Evolutionary conservation across 2,797 vertebrate species (phyloP).

Genomic region (Trachops cirrhosus): DNA sequence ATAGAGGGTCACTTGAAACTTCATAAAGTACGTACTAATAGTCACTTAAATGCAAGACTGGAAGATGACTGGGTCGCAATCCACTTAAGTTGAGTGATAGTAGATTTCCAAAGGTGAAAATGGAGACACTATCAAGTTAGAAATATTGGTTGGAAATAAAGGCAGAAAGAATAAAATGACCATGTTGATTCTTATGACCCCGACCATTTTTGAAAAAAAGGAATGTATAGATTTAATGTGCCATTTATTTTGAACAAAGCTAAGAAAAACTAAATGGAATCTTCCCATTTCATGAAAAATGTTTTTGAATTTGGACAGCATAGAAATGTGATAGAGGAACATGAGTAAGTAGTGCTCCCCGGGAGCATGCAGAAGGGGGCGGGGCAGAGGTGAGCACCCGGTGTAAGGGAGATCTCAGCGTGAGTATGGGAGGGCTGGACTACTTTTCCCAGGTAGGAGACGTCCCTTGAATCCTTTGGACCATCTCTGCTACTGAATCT

Average conservation of each 20-base stretch:
- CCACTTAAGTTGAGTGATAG: constrained; percentile 56
- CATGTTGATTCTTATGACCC: constrained; percentile 51
- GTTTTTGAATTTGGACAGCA: neutral
- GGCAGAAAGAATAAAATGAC: constrained; percentile 39
- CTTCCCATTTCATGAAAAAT: neutral
- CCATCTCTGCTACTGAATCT: neutral
- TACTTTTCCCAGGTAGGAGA: neutral
- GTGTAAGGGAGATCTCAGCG: too few species aligned
- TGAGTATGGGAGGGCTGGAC: neutral
- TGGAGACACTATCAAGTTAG: constrained; percentile 36
- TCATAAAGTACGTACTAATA: constrained; percentile 61
- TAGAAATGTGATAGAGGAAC: neutral
- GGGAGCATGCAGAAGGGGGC: rapidly evolving
- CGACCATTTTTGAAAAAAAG: constrained; percentile 50
- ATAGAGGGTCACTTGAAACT: constrained; percentile 69
- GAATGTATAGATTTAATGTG: constrained; percentile 24
- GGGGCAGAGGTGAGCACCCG: too few species aligned
- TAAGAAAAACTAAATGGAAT: constrained; percentile 38
- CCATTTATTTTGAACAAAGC: constrained; percentile 42
- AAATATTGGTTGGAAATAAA: constrained; percentile 43
- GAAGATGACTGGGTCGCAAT: constrained; percentile 38
- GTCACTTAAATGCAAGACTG: constrained; percentile 48
- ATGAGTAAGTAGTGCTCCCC: neutral
- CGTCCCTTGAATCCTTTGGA: neutral
- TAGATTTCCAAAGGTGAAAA: constrained; percentile 63